Evolutionary conservation across 2,888 invertebrate genomes (phyloP), one percentile per base, ranked within the genome.

Genomic region (Tricholauxania praeusta): DNA sequence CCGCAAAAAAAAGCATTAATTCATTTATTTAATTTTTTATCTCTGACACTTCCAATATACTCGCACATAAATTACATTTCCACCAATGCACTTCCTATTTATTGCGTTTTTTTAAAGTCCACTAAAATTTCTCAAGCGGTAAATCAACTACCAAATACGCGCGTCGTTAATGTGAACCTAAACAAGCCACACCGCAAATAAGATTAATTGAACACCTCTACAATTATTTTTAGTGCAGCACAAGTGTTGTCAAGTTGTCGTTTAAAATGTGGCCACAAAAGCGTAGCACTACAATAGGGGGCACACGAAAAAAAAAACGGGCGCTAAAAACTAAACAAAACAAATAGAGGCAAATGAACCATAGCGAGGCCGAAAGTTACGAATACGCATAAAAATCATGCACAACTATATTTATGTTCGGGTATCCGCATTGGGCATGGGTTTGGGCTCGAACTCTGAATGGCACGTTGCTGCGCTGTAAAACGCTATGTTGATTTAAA

Each of bases 151-250:
- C 39, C 7, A 39, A 39, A 39, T 39, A 39, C 39, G 10, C 7
- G 10, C 39, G 39, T 10, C 39, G 39, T 1, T 39, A 39, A 39
- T 39, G 39, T 39, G 39, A 39, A 39, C 39, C 49, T 19, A 19
- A 51, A 12, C 52, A 39, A 53, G 55, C 66, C 66, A 53, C 66
- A 66, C 39, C 60, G 28, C 39, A n/a, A 59, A 22, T n/a, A 68
- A 48, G 68, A 68, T 68, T 57, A 49, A 68, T 68, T 49, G 68
- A 49, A 68, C 68, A 68, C 57, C 15, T 68, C 68, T n/a, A 19
- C 57, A 48, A 67, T 57, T 51, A 51, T 47, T 64, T 64, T 19
- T n/a, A 62, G 39, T 62, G 60, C 47, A 32, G n/a, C n/a, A 39
- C 15, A 62, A n/a, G 15, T 62, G 32, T 47, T 62, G 39, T 62